Percentiles rank a stretch among this genome's conserved stretches.
phyloP scores from a whole-genome alignment of 2,888 invertebrate species.

The Philaethria dido region DNA sequence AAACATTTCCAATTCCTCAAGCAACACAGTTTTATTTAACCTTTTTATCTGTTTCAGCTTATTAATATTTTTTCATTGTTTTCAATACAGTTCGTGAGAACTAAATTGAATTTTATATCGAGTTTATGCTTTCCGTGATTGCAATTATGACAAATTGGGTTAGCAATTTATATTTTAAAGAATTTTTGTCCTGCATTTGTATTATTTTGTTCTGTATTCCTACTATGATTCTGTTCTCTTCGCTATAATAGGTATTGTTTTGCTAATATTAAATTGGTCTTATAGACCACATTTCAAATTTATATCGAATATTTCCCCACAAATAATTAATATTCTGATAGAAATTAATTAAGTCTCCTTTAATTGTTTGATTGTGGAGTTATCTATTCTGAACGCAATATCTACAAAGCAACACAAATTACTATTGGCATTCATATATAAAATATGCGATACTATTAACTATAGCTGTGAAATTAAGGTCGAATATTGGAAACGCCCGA shows the following conservation, averaged over 20 bases:
- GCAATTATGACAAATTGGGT: conserved; percentile 41
- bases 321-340: conserved; percentile 4
- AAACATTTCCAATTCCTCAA: neutral
- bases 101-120: conserved; percentile 39
- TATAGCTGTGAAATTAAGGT: conserved; percentile 14
- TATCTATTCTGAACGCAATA: conserved; percentile 17
- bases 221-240: neutral
- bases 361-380: conserved; percentile 13
- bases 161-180: conserved; percentile 30
- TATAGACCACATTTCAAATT: neutral
- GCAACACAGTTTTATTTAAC: conserved; percentile 8
- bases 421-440: conserved; percentile 15
- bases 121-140: conserved; percentile 41
- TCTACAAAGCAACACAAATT: conserved; percentile 12
- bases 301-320: neutral
- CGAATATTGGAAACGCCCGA: conserved; percentile 1
- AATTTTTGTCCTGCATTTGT: neutral
- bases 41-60: conserved; percentile 14
- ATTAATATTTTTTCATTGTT: conserved; percentile 39
- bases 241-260: neutral
- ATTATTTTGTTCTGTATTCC: neutral
- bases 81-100: conserved; percentile 35
- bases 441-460: neutral
- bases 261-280: neutral
- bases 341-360: conserved; percentile 13